Evolutionary conservation across 2,888 invertebrate species (phyloP), one percentile per base, ranked within the genome.

Genomic region (Amiota communis): DNA sequence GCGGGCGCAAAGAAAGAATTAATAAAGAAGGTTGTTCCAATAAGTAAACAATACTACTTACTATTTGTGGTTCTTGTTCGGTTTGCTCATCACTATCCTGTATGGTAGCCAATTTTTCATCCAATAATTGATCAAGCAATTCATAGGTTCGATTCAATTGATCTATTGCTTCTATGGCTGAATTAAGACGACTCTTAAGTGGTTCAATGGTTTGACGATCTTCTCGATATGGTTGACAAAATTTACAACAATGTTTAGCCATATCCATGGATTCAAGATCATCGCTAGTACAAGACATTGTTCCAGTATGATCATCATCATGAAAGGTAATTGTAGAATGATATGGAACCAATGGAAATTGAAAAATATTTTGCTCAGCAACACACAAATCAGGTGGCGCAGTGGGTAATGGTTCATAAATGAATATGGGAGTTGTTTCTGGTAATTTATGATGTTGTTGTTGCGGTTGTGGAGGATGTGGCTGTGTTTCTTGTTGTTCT

Each of bases 81-180:
- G 73, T 72, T 6, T 49, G 46, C n/a, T 77, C 80, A 48, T 85
- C 85, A 2, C 73, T 79, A 65, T 85, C 82, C 2, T 72, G 75
- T n/a, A 82, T 82, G 51, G 84, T 84, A 46, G 80, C 75, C 87
- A 96, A 95, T 78, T 95, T 93, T 81, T 81, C 77, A 61, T 87
- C 87, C 48, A 86, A 72, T 47, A 86, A 80, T 1, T 83, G 94
- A 83, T 96, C 95, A 88, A 96, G 91, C 49, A 97, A 89, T 75
- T 93, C 92, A 80, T 96, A 93, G 9, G 97, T 91, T 80, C 94
- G 94, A 79, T 95, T 95, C 69, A 97, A 88, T 83, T 96, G 95
- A 82, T 96, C 95, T 76, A 97, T 92, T 49, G 91, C 91, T 3
- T 91, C 88, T 64, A 93, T 93, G 3, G 91, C 88, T 13, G 92